A percentile compares a stretch with the other conserved stretches of the same genome.
These are phyloP conservation scores for Molossus molossus DNA, from an alignment of 2,797 vertebrate species.

Conservation along the genomic window DNA sequence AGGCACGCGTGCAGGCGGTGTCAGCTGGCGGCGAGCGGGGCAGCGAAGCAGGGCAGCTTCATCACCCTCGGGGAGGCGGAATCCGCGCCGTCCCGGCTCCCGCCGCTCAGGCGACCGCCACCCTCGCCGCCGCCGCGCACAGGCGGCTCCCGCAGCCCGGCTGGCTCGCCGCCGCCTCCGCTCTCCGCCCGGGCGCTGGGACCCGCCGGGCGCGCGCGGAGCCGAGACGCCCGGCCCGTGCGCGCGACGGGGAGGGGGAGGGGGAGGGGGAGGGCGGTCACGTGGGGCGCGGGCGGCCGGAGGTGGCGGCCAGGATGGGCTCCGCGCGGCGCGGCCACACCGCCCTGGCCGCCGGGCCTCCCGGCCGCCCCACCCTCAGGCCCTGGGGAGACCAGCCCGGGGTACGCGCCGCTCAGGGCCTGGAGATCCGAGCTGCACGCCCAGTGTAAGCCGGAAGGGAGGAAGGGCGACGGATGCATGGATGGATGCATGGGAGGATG, in stretches of 20 bases:
- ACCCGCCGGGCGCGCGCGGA: conserved; percentile 71
- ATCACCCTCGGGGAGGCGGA: conserved; percentile 84
- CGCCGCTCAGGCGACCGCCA: conserved; percentile 37
- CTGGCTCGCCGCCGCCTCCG: conserved; percentile 63
- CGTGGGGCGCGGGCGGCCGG: conserved; percentile 88
- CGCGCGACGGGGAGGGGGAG: conserved; percentile 68
- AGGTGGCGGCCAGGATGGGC: conserved; percentile 81
- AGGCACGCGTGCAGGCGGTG: conserved; percentile 82
- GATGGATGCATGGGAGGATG: not conserved
- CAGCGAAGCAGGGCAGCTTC: conserved; percentile 83
- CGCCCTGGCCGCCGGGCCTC: not conserved
- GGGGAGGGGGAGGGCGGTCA: conserved; percentile 86
- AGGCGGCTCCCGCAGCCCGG: conserved; percentile 85
- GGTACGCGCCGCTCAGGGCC: not conserved
- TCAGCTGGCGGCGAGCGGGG: conserved; percentile 88
- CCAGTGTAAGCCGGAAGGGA: not conserved
- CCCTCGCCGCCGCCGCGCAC: conserved; percentile 74
- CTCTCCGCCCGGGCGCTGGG: conserved; percentile 25
- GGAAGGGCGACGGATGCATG: not conserved
- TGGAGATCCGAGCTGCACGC: not conserved
- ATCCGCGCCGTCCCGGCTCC: conserved; percentile 58
- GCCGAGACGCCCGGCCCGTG: conserved; percentile 58
- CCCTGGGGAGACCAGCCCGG: not conserved
- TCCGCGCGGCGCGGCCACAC: conserved; percentile 50
- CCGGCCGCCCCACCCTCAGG: not conserved